phyloP scores from a whole-genome alignment of 2,888 invertebrate species.

The Erannis defoliaria region DNA sequence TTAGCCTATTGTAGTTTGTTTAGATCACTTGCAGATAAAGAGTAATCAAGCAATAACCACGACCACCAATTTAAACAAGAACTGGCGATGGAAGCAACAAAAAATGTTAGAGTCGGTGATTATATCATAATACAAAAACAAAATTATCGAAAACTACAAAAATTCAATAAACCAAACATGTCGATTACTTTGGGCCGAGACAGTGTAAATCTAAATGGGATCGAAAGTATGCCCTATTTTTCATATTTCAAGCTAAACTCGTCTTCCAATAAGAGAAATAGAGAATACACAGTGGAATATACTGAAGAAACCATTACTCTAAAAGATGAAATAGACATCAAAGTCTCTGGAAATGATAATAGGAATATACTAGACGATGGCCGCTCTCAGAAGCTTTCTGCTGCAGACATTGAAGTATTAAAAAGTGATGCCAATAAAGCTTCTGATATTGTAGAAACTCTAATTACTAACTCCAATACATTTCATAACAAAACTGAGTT shows the following conservation, averaged over 20 bases:
- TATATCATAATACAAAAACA: conserved; percentile 92
- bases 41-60: neutral
- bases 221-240: conserved; percentile 90
- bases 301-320: conserved; percentile 79
- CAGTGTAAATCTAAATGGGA: conserved; percentile 88
- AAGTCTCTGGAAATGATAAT: conserved; percentile 92
- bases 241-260: conserved; percentile 92
- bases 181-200: conserved; percentile 90
- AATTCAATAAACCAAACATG: conserved; percentile 89
- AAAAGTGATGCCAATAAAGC: conserved; percentile 92
- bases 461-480: conserved; percentile 96
- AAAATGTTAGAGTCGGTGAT: conserved; percentile 86
- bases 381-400: conserved; percentile 93
- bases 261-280: conserved; percentile 83
- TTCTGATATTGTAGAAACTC: conserved; percentile 93
- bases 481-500: conserved; percentile 96
- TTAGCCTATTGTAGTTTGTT: neutral
- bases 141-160: conserved; percentile 92
- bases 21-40: too few relatives aligned
- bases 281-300: conserved; percentile 85
- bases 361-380: conserved; percentile 93
- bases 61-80: neutral
- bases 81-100: conserved; percentile 20
- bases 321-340: conserved; percentile 88
- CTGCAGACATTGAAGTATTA: conserved; percentile 93